Conservation (phyloP, 2,113 vertebrate genomes). For the Pardalotus punctatus region DNA sequence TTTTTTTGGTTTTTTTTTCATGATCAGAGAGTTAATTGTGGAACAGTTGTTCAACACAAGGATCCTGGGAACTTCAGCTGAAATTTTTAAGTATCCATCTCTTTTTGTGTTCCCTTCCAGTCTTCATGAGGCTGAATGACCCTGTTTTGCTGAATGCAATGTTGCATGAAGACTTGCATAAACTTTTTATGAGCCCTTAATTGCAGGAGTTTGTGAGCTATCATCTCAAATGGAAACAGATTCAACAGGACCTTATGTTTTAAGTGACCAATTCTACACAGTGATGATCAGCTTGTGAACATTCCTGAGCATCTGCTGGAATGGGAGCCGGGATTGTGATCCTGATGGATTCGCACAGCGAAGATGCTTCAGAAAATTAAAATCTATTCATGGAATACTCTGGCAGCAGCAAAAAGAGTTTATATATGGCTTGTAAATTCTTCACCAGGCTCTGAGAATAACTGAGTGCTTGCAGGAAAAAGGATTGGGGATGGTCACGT, state of each 20-base stretch:
- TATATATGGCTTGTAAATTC: not conserved
- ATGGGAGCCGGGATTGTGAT: not conserved
- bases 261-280: not conserved
- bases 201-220: not conserved
- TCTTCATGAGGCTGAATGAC: not conserved
- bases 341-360: not conserved
- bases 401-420: not conserved
- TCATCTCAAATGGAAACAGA: not conserved
- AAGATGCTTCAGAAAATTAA: conserved; percentile 14
- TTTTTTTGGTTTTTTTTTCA: not conserved
- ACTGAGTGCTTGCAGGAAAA: not conserved
- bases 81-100: not conserved
- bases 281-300: not conserved
- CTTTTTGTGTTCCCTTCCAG: not conserved
- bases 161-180: not conserved
- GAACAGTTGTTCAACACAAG: not conserved
- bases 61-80: not conserved
- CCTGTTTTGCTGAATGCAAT: not conserved
- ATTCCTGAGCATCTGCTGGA: not conserved
- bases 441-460: not conserved
- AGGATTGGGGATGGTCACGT: not conserved
- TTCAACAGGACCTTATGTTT: not conserved
- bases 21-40: not conserved
- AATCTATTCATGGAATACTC: conserved; percentile 1
- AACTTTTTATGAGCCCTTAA: not conserved